Base-by-base conservation (phyloP, 2,797 vertebrate genomes). In the Aeoliscus strigatus region DNA sequence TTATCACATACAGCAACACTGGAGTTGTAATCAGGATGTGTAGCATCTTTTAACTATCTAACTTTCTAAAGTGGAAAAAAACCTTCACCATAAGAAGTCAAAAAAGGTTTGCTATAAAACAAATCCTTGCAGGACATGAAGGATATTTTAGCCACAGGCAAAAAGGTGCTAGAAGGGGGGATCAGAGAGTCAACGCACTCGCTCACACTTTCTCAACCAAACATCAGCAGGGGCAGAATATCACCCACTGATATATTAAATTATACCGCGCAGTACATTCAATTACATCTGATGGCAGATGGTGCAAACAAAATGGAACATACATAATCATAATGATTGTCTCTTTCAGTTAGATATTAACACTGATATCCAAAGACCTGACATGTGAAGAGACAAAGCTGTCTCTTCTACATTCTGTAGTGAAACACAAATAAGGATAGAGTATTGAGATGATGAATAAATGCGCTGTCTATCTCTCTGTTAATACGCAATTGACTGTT, bases 251-350 rank as follows among this genome's bases (percentile, higher is more conserved):
- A 78, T 77, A 63, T 80, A 80, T 82, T 76, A 71, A 75, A 86
- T 82, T 81, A 85, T 75, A 63, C 38, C 60, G 66, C 60, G 73
- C 69, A 46, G 60, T 72, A 66, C 72, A 81, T 85, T 86, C 77
- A 84, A 85, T 85, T 82, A 85, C 70, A 80, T 62, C 33, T 62
- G 61, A 60, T 65, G 80, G 74, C 81, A 87, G 84, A 86, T 84
- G 81, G 81, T 67, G 73, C 66, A 67, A 79, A 77, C 64, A 73
- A 79, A 83, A 79, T 80, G 72, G 73, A 74, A 81, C 61, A 59
- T 65, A 53, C 34, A 53, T 84, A 79, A 85, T 80, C 81, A 79
- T 9, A 4, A 48, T 75, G 73, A 80, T 61, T 79, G 69, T 69
- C 81, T 66, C 39, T 73, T 59, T 70, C 53, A 55, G 56, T 72